Evolutionary conservation across 1,140 invertebrate genomes (phyloP).

Genomic region (Zaprionus gabonicus): DNA sequence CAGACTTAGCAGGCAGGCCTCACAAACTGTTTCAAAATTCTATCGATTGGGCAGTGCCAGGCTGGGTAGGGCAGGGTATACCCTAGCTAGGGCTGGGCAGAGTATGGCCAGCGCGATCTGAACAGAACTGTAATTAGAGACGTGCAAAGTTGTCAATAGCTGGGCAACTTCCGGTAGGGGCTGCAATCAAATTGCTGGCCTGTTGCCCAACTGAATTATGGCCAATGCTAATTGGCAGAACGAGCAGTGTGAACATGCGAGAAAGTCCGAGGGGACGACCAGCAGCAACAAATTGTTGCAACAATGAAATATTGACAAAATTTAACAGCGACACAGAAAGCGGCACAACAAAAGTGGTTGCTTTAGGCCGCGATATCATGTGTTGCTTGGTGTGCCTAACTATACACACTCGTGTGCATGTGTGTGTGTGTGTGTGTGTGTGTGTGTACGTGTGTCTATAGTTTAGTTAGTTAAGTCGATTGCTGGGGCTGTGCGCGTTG

Average conservation of each 20-base stretch:
- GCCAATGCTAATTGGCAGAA: constrained; percentile 77
- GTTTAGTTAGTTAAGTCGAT: constrained; percentile 28
- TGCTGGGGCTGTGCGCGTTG: constrained; percentile 19
- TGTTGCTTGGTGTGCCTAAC: neutral
- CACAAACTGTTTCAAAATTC: constrained; percentile 46
- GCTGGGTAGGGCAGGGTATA: neutral
- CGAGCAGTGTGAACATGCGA: constrained; percentile 67
- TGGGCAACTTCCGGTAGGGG: constrained; percentile 61
- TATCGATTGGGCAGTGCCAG: constrained; percentile 31
- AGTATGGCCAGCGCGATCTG: constrained; percentile 18
- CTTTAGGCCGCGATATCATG: constrained; percentile 4
- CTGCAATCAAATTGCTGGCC: constrained; percentile 56
- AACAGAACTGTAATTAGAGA: constrained; percentile 57
- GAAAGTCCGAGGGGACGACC: constrained; percentile 50
- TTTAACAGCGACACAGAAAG: constrained; percentile 25
- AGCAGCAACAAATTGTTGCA: constrained; percentile 46
- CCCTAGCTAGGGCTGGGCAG: neutral
- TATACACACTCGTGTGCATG: no score
- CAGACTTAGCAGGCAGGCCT: constrained; percentile 27
- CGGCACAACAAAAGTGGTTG: constrained; percentile 30
- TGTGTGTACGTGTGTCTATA: constrained; percentile 23
- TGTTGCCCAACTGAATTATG: constrained; percentile 49
- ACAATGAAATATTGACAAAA: constrained; percentile 70
- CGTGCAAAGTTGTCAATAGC: constrained; percentile 72
- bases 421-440: neutral